A percentile compares a stretch with the other conserved stretches of the same genome.
These are phyloP conservation scores for Sebastiscus albofasciatus DNA, from an alignment of 2,797 vertebrate species.

Conservation along the genomic window DNA sequence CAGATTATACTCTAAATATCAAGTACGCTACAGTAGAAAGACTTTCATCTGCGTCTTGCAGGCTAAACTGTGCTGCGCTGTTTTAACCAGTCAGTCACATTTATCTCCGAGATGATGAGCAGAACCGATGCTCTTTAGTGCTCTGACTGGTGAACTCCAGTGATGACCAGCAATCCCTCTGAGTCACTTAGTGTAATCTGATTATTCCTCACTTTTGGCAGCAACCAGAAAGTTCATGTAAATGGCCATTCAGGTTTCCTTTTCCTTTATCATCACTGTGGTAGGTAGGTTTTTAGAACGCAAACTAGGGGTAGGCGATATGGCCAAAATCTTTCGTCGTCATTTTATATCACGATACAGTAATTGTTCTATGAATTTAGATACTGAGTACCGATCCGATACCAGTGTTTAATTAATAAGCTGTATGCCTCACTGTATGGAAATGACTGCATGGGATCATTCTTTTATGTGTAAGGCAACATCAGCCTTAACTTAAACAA, in stretches of 20 bases:
- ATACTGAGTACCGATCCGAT: no score
- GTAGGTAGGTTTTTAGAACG: no score
- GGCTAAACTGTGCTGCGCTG: neutral
- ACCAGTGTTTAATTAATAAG: no score
- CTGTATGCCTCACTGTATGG: no score
- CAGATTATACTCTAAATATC: constrained; percentile 6
- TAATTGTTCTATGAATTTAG: no score
- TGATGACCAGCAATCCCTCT: neutral
- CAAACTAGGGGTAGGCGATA: no score
- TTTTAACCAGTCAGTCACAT: neutral
- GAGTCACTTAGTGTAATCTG: neutral
- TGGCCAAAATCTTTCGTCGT: no score
- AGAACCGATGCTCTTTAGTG: neutral
- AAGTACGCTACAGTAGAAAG: neutral
- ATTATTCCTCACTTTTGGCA: constrained; percentile 1
- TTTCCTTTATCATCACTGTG: neutral
- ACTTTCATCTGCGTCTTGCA: neutral
- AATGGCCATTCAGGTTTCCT: neutral
- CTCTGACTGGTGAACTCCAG: neutral
- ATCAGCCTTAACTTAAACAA: no score
- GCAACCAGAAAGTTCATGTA: neutral
- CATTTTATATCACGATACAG: no score
- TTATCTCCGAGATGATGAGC: neutral
- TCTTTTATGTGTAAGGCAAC: no score
- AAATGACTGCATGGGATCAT: no score